These are phyloP conservation scores for Chaetodon auriga DNA, from an alignment of 2,113 vertebrate species.

Conservation along the genomic window DNA sequence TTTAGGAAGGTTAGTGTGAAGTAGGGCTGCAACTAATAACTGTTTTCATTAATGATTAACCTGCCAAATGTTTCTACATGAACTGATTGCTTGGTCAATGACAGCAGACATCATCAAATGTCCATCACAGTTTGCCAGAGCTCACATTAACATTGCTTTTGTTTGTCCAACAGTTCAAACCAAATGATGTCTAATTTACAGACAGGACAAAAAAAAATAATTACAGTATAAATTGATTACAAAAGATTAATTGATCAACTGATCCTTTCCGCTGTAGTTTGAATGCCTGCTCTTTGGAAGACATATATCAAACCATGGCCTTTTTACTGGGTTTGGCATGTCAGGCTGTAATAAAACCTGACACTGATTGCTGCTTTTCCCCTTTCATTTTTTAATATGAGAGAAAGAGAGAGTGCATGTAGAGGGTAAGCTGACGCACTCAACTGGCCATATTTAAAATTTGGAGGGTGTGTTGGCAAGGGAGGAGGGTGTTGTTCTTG, in stretches of 20 bases:
- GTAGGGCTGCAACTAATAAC: background rate
- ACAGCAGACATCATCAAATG: too few species aligned
- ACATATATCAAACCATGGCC: background rate
- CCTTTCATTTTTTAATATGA: background rate
- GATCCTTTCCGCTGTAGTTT: background rate
- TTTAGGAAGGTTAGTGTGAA: background rate
- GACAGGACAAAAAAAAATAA: background rate
- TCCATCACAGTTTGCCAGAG: too few species aligned
- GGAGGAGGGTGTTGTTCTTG: constrained; percentile 22
- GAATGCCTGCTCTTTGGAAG: background rate
- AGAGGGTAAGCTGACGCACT: constrained; percentile 39
- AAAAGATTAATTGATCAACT: background rate
- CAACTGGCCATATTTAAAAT: constrained; percentile 51
- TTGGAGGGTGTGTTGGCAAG: constrained; percentile 3
- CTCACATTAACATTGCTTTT: background rate
- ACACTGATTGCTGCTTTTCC: background rate
- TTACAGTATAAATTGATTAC: background rate
- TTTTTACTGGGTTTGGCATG: background rate
- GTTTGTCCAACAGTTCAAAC: background rate
- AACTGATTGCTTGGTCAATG: background rate
- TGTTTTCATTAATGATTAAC: background rate
- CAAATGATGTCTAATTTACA: background rate
- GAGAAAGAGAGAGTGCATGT: constrained; percentile 19
- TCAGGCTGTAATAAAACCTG: background rate
- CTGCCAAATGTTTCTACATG: background rate